Percentiles rank a stretch among this genome's conserved stretches.
phyloP scores from a whole-genome alignment of 2,113 vertebrate genomes.

The Ardeotis arabs region DNA sequence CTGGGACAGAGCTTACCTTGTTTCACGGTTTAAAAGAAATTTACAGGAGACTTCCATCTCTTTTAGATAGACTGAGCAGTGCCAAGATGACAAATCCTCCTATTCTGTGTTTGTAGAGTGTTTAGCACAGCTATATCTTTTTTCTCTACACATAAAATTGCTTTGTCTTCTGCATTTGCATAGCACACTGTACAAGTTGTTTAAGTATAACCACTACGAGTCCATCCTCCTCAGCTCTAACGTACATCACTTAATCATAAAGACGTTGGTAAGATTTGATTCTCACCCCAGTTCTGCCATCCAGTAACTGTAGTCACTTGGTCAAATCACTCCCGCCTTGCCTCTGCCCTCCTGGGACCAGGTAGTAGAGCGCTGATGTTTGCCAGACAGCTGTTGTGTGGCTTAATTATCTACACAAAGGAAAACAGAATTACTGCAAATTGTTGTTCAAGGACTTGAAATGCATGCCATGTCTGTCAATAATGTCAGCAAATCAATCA shows the following conservation, averaged over 20 bases:
- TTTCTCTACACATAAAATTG: neutral
- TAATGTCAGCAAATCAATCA: neutral
- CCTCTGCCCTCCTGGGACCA: constrained; percentile 2
- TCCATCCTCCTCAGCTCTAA: neutral
- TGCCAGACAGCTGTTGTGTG: constrained; percentile 9
- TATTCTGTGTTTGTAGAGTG: neutral
- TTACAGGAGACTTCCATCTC: neutral
- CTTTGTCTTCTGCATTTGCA: neutral
- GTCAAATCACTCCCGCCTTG: neutral
- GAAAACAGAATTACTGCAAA: constrained; percentile 34
- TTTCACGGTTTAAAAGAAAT: neutral
- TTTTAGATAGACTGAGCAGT: neutral
- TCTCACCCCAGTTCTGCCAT: neutral
- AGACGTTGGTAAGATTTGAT: neutral
- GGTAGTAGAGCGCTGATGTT: neutral
- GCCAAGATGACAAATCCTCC: neutral
- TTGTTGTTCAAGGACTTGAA: neutral
- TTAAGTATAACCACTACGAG: neutral
- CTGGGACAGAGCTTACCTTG: neutral
- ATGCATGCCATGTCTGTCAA: neutral
- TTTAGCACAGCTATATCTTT: neutral
- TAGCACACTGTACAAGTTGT: neutral
- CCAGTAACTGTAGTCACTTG: neutral
- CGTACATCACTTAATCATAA: neutral
- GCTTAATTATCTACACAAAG: constrained; percentile 29